Evolutionary conservation across 2,888 invertebrate species (phyloP), one percentile per base, ranked within the genome.

Genomic region (Zelleria hepariella): DNA sequence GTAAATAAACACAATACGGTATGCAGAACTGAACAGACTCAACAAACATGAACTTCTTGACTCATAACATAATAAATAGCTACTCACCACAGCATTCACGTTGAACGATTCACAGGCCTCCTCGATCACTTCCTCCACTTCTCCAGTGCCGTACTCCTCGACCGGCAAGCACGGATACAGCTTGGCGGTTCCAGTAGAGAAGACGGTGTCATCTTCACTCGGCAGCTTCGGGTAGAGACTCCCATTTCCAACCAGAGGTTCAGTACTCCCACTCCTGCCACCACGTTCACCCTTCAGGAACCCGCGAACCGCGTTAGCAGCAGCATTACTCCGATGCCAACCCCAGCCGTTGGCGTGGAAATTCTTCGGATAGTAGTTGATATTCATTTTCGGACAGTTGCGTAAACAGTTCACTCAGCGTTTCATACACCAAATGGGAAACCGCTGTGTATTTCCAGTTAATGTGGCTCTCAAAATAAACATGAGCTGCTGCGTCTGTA

Each of bases 261-360:
- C 82, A 2, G 72, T 64, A 56, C 71, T 70, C 0, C 68, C 72
- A 6, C 61, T 73, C 58, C 76, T 80, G 2, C 81, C 86, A 2
- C 81, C 86, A 20, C 86, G 71, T 63, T 85, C 87, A 4, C 74
- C 72, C 58, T 72, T 80, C 62, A 87, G 66, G 61, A 88, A 88
- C 0, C 86, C 85, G 8, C 70, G 70, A 0, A 85, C 84, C 5
- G 86, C 86, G 0, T 74, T 69, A 0, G 84, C 68, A 1, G 82
- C 79, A n/a, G 64, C 77, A 5, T 70, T 67, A 0, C 70, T 64
- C 20, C 87, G 69, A 63, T 88, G 87, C 88, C 88, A 88, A 0
- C 88, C 88, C 86, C 85, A 87, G 1, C 88, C 88, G 60, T 86
- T 82, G 52, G 86, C 86, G 60, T 78, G 83, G 61, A 87, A 82